Evolutionary conservation across 2,888 invertebrate genomes (phyloP).

Genomic region (Caenorhabditis afra): DNA sequence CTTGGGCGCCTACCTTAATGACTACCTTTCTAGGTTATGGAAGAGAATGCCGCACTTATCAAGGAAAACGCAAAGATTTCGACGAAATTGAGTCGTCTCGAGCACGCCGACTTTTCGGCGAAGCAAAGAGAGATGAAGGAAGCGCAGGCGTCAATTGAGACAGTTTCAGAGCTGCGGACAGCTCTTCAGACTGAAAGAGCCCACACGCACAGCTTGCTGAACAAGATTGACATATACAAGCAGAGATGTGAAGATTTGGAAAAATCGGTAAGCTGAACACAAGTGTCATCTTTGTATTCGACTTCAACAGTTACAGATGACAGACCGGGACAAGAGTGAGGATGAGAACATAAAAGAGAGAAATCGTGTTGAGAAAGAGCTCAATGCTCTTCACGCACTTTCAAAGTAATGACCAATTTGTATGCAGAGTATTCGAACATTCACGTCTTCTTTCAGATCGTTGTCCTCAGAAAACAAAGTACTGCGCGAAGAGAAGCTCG

Average conservation of each 20-base stretch:
- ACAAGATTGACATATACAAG: constrained; percentile 37
- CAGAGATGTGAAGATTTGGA: constrained; percentile 56
- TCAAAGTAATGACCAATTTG: constrained; percentile 45
- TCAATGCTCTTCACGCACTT: constrained; percentile 75
- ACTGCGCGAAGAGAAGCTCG: constrained; percentile 73
- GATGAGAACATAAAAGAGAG: constrained; percentile 64
- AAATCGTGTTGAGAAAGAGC: constrained; percentile 72
- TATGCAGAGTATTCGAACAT: neutral
- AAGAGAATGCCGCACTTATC: constrained; percentile 62
- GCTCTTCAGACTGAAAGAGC: constrained; percentile 41
- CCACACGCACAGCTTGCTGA: constrained; percentile 21
- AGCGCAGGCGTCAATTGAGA: constrained; percentile 28
- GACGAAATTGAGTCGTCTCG: constrained; percentile 55
- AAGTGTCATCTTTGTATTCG: too few relatives aligned
- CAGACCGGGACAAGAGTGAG: constrained; percentile 66
- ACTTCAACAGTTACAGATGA: constrained; percentile 35
- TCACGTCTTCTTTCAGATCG: constrained; percentile 52
- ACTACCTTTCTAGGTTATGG: constrained; percentile 24
- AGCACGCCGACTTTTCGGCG: constrained; percentile 23
- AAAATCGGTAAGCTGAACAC: constrained; percentile 31
- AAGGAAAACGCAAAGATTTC: constrained; percentile 65
- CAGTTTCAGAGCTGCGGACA: constrained; percentile 32
- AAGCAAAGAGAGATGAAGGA: constrained; percentile 41
- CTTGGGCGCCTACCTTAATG: too few relatives aligned
- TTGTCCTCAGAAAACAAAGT: constrained; percentile 76